phyloP scores from a whole-genome alignment of 2,888 invertebrate species.

The Calameuta idolon region DNA sequence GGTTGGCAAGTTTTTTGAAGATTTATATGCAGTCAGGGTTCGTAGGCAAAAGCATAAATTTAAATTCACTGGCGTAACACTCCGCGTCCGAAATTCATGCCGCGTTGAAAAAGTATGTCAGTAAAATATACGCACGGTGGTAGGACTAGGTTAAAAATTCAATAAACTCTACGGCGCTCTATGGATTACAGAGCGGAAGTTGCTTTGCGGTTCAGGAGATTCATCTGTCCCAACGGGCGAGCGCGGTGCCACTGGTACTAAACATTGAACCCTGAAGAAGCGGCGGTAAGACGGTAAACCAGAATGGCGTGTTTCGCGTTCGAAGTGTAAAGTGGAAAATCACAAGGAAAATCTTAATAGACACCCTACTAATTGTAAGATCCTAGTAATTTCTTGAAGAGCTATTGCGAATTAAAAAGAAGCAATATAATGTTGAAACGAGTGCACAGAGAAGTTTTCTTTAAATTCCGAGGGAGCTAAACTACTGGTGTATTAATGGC shows the following conservation, averaged over 20 bases:
- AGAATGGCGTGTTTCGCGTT: not conserved
- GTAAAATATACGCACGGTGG: not conserved
- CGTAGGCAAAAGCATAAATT: constrained; percentile 33
- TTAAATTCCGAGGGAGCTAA: too few species aligned
- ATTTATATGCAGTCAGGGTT: constrained; percentile 31
- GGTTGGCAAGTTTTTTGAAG: constrained; percentile 28
- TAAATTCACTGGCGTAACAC: constrained; percentile 32
- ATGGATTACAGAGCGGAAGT: not conserved
- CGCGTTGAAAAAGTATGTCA: constrained; percentile 10
- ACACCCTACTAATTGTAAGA: not conserved
- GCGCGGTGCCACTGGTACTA: not conserved
- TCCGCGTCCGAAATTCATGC: constrained; percentile 26
- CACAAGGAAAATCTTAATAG: not conserved
- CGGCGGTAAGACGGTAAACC: not conserved
- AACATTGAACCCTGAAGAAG: not conserved
- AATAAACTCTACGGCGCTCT: not conserved
- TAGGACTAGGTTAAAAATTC: not conserved
- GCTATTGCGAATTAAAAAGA: not conserved
- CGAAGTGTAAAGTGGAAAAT: not conserved
- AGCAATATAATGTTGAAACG: not conserved
- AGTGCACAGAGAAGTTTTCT: not conserved
- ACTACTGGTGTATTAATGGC: not conserved
- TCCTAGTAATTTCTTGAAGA: not conserved
- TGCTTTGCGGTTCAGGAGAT: not conserved
- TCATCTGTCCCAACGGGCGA: not conserved